phyloP scores from a whole-genome alignment of 1,140 invertebrate species.

The Dinothrombium tinctorium region DNA sequence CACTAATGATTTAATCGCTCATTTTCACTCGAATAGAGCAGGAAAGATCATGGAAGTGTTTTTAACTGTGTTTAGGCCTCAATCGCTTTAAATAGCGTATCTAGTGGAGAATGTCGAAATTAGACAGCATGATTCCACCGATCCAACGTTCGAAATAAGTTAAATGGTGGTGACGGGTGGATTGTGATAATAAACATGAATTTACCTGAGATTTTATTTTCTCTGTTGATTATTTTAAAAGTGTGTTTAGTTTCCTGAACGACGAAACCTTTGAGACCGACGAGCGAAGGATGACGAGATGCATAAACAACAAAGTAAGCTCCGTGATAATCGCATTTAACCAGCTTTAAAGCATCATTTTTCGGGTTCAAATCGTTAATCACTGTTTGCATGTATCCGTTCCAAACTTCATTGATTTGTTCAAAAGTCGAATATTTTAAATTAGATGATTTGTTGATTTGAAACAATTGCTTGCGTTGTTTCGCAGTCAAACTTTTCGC shows the following conservation, averaged over 20 bases:
- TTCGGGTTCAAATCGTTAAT: conserved; percentile 30
- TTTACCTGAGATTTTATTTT: conserved; percentile 39
- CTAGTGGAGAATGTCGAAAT: too few species aligned
- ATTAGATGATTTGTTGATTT: conserved; percentile 3
- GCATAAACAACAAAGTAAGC: conserved; percentile 32
- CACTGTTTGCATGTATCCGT: conserved; percentile 32
- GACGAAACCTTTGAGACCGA: conserved; percentile 40
- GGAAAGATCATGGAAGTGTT: too few species aligned
- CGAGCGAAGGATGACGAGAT: conserved; percentile 37
- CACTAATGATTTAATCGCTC: too few species aligned
- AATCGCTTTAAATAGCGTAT: too few species aligned
- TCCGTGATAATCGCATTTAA: conserved; percentile 57
- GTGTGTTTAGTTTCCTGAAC: conserved; percentile 53
- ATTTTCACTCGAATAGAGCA: too few species aligned
- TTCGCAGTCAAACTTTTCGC: conserved; percentile 8
- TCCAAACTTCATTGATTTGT: conserved; percentile 40
- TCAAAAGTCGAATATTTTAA: conserved; percentile 26
- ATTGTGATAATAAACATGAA: too few species aligned
- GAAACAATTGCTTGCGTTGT: conserved; percentile 7
- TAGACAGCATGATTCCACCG: too few species aligned
- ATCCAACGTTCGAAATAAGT: too few species aligned
- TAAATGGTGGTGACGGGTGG: too few species aligned
- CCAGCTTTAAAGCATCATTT: conserved; percentile 23
- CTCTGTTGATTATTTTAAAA: conserved; percentile 37
- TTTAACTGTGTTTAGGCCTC: too few species aligned